A percentile compares a stretch with the other conserved stretches of the same genome.
Conservation (phyloP, 2,797 vertebrate species). For the Platyrinchus mystaceus region DNA sequence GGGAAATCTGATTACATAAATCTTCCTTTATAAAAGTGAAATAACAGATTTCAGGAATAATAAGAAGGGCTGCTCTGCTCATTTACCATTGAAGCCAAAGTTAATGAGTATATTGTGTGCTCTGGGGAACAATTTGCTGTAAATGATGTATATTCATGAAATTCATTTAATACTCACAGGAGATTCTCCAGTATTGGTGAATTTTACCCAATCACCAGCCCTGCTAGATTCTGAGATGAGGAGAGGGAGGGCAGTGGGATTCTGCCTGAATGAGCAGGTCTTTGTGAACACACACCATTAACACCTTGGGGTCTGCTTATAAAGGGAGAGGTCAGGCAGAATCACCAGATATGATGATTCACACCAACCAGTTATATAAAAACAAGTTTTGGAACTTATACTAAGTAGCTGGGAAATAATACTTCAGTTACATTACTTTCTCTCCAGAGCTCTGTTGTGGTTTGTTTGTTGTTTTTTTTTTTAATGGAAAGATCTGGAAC, state of each 20-base stretch:
- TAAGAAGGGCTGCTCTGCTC: not conserved
- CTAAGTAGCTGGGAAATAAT: not conserved
- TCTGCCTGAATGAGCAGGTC: not conserved
- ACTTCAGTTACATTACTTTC: not conserved
- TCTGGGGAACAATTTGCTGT: not conserved
- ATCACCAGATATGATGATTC: not conserved
- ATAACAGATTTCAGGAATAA: not conserved
- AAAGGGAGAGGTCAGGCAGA: not conserved
- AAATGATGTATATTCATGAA: constrained; percentile 11
- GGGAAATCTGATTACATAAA: not conserved
- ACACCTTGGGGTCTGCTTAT: not conserved
- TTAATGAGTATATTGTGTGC: not conserved
- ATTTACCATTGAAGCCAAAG: not conserved
- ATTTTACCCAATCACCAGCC: not conserved
- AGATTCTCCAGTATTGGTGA: not conserved
- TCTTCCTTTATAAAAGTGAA: not conserved
- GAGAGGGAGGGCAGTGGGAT: not conserved
- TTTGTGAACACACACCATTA: not conserved
- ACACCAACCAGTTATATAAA: not conserved
- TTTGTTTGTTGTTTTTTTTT: not conserved
- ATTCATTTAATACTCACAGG: not conserved
- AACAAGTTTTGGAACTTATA: not conserved
- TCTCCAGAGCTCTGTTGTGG: not conserved
- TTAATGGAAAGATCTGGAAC: not conserved
- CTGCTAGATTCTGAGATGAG: not conserved